Evolutionary conservation across 1,140 invertebrate species (phyloP).

Genomic region (Meloidogyne chitwoodi): DNA sequence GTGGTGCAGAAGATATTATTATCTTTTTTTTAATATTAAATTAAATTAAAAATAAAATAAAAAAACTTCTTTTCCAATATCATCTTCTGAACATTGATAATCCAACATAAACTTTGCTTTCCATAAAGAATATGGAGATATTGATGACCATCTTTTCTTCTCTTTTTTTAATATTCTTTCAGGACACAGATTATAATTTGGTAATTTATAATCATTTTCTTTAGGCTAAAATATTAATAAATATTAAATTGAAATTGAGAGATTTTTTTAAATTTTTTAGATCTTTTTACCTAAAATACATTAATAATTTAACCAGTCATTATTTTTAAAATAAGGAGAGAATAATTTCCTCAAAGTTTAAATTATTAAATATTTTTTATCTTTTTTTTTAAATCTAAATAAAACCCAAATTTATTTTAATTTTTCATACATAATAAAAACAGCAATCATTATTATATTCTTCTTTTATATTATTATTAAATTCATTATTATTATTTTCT

Average conservation of each 20-base stretch:
- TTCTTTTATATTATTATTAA: background rate
- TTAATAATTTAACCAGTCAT: no score
- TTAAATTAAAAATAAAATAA: no score
- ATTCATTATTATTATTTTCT: no score
- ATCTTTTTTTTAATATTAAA: background rate
- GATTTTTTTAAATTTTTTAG: no score
- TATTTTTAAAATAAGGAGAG: no score
- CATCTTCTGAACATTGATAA: background rate
- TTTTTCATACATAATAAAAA: background rate
- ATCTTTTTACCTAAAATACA: no score
- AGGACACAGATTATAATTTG: background rate
- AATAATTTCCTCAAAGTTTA: no score
- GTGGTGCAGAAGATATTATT: background rate
- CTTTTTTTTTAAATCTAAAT: no score
- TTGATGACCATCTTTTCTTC: background rate
- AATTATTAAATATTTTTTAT: no score
- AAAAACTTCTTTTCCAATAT: background rate
- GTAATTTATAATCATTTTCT: background rate
- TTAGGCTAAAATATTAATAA: background rate
- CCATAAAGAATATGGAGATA: background rate
- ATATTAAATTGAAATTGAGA: no score
- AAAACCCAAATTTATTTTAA: no score
- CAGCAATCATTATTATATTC: background rate
- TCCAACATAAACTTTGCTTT: background rate
- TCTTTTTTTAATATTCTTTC: background rate